Base-by-base conservation (phyloP, 1,140 invertebrate genomes). In the Polypedilum vanderplanki region DNA sequence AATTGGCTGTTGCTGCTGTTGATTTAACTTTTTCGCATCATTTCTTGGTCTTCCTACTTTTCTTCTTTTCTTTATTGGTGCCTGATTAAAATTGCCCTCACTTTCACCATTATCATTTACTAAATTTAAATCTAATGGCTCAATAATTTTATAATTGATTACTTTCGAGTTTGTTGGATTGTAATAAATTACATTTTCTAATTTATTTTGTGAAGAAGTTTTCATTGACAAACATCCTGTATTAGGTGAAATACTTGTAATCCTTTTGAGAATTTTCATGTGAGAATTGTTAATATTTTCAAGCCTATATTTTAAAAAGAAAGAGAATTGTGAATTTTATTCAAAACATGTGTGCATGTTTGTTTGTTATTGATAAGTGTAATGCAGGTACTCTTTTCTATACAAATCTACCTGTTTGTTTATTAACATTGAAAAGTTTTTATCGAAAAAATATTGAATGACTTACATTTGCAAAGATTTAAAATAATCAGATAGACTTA, bases 1-100 rank as follows among this genome's bases (percentile, higher is more conserved):
- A 70, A 70, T 18, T 18, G 65, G 10, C 8, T 7, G 17, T 70
- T n/a, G 7, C 41, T 46, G 41, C 15, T 3, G 46, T 57, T 57
- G 12, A n/a, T 15, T n/a, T n/a, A 15, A 57, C 15, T 57, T 57
- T 57, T n/a, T 70, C 18, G 9, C 10, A n/a, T 70, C 65, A 22
- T 70, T 70, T 70, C 65, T 70, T 18, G 65, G 65, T 18, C 65
- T 5, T 7, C 65, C 65, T 3, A 70, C 65, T 7, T 70, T 70
- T 20, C 65, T 20, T 22, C 18, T 1, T 15, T 15, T 17, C 8
- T 12, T 12, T 57, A 57, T 8, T 0, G 65, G 65, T 20, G 20
- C 7, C 10, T 18, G 65, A 18, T 70, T 7, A 17, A 70, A 7
- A 8, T 18, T 70, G 7, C 65, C 7, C 18, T 70, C 17, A 57